Evolutionary conservation across 1,140 invertebrate genomes (phyloP), one percentile per base, ranked within the genome.

Genomic region (Megalopta genalis): DNA sequence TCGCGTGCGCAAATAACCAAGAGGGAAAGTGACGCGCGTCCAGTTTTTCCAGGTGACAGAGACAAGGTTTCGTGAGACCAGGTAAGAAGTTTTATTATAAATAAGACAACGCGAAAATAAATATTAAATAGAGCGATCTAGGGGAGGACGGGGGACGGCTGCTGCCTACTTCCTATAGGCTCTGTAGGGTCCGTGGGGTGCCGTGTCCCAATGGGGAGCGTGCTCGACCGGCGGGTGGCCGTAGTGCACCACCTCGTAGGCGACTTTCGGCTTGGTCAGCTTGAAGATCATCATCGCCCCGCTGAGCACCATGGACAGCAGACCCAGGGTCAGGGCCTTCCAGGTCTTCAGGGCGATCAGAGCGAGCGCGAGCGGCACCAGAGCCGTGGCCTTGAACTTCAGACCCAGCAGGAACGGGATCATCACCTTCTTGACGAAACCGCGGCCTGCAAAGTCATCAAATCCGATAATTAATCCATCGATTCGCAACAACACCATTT

Each of bases 271-370:
- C 87, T 97, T 97, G 75, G 96, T 96, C 86, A 97, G 94, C 91
- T 97, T 97, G 93, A 97, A 97, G 87, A 97, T 96, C 57, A 97
- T 93, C 94, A 97, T 94, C 49, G 96, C 96, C 73, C 96, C 96
- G 86, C 96, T 96, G 18, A 96, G 91, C 21, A 97, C 97, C 80
- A 97, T 91, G 1, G 96, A 97, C 21, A 97, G 94, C n/a, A 97
- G 94, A 86, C 96, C 96, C 80, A 97, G 93, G 18, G 96, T 97
- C 74, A 97, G 93, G 32, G 97, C 96, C 90, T 97, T 97, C 97
- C 97, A 97, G 32, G 97, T 97, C 90, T 97, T 97, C 25, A 97
- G 91, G 0, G 97, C 97, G 88, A 97, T 97, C 64, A 97, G 92
- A 67, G 96, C 96, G 27, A 97, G 93, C 9, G 96, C 96, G 42